Conservation (phyloP, 2,113 vertebrate genomes). For the Sander vitreus region DNA sequence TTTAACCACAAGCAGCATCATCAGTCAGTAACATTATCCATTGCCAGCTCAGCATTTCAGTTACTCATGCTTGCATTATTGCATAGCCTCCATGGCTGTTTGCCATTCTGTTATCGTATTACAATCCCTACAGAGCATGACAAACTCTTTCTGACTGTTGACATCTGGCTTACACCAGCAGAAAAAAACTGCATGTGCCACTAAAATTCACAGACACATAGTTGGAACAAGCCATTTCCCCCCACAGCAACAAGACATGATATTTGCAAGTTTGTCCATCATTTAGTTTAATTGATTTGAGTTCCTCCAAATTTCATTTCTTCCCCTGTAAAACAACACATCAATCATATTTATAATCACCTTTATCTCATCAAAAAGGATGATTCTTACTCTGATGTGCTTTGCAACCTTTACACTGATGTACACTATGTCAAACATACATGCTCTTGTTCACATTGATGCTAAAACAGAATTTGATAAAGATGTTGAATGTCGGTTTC, state of each 20-base stretch:
- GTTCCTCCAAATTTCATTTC: conserved; percentile 3
- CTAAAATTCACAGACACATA: conserved; percentile 36
- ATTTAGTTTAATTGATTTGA: conserved; percentile 22
- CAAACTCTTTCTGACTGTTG: conserved; percentile 31
- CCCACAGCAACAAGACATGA: conserved; percentile 9
- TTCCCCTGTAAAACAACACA: conserved; percentile 14
- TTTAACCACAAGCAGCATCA: conserved; percentile 45
- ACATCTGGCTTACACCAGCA: conserved; percentile 48
- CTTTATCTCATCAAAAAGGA: conserved; percentile 46
- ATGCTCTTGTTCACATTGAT: conserved; percentile 6
- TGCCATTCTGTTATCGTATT: conserved; percentile 47
- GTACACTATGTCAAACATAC: conserved; percentile 5
- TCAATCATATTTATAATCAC: conserved; percentile 47
- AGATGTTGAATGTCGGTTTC: conserved; percentile 23
- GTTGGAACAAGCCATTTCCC: conserved; percentile 31
- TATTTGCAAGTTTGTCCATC: conserved; percentile 31
- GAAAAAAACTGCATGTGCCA: conserved; percentile 53
- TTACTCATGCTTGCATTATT: conserved; percentile 36
- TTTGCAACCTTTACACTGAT: conserved; percentile 72
- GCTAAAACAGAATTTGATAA: conserved; percentile 18
- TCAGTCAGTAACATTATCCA: conserved; percentile 41
- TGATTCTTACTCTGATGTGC: conserved; percentile 84
- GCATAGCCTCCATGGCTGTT: conserved; percentile 35
- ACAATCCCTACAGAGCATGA: conserved; percentile 33
- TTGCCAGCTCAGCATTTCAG: conserved; percentile 18